phyloP scores from a whole-genome alignment of 2,888 invertebrate species.

The Unio pictorum region DNA sequence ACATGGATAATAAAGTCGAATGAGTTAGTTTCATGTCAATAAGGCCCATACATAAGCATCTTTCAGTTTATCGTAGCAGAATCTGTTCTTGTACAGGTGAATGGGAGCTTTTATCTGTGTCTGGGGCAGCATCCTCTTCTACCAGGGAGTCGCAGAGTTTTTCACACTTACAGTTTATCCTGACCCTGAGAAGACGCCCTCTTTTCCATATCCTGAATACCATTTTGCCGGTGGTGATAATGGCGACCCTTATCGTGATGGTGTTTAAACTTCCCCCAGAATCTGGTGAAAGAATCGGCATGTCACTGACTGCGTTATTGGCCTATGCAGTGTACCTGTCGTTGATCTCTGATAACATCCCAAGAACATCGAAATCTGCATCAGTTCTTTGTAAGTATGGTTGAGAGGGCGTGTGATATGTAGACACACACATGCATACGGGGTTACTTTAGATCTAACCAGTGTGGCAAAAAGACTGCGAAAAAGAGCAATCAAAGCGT shows the following conservation, averaged over 20 bases:
- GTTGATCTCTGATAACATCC: slow-evolving; percentile 40
- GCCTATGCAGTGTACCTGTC: slow-evolving; percentile 46
- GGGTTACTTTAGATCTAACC: too few relatives aligned
- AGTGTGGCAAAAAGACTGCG: too few relatives aligned
- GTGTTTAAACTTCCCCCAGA: slow-evolving; percentile 41
- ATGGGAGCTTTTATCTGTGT: slow-evolving; percentile 6
- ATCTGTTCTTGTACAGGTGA: slow-evolving; percentile 3
- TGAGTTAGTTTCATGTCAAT: too few relatives aligned
- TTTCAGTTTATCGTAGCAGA: too few relatives aligned
- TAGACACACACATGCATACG: too few relatives aligned
- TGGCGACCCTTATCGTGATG: slow-evolving; percentile 34
- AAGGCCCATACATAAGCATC: too few relatives aligned
- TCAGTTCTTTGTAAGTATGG: slow-evolving; percentile 34
- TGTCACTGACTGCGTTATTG: slow-evolving; percentile 30
- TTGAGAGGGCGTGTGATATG: too few relatives aligned
- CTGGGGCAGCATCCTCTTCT: background rate
- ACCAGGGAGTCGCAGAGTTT: slow-evolving; percentile 5
- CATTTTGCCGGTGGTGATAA: slow-evolving; percentile 34
- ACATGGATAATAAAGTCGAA: too few relatives aligned
- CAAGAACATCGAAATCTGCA: slow-evolving; percentile 30
- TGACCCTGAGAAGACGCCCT: slow-evolving; percentile 25
- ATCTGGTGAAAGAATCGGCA: slow-evolving; percentile 36
- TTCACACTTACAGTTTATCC: slow-evolving; percentile 25
- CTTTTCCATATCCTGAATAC: slow-evolving; percentile 33
- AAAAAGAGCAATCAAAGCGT: too few relatives aligned